Percentiles rank a stretch among this genome's conserved stretches.
These are phyloP conservation scores for Toxostoma redivivum DNA, from an alignment of 2,113 vertebrate species.

Conservation along the genomic window DNA sequence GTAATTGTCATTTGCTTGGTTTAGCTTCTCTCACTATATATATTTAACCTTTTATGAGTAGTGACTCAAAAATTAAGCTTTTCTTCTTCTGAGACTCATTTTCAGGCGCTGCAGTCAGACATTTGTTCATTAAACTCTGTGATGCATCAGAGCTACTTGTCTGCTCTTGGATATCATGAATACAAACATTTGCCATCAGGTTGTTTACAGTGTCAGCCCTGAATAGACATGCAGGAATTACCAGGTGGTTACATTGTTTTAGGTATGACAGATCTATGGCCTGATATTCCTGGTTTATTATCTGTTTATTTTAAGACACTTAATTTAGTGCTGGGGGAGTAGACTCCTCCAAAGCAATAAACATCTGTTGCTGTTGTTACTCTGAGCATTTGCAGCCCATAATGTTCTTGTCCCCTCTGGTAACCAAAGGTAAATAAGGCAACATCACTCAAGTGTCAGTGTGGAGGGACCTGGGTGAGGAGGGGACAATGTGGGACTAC, in stretches of 20 bases:
- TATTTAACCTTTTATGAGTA: not conserved
- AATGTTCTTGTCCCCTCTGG: not conserved
- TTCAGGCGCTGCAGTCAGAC: not conserved
- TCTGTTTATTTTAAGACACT: not conserved
- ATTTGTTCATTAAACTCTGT: not conserved
- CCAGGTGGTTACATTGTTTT: not conserved
- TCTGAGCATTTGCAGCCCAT: not conserved
- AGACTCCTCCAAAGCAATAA: not conserved
- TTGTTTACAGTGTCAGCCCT: not conserved
- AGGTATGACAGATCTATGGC: not conserved
- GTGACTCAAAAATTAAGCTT: not conserved
- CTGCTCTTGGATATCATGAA: not conserved
- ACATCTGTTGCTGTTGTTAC: not conserved
- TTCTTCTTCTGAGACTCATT: not conserved
- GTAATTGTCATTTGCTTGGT: not conserved
- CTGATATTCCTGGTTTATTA: not conserved
- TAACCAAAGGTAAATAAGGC: not conserved
- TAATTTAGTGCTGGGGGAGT: not conserved
- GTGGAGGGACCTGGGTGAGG: not conserved
- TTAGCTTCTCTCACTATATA: not conserved
- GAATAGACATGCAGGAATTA: not conserved
- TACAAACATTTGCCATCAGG: not conserved
- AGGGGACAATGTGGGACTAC: fast-evolving
- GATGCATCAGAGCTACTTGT: not conserved
- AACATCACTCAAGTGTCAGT: not conserved